phyloP scores from a whole-genome alignment of 2,113 vertebrate genomes.

The Blennius ocellaris region DNA sequence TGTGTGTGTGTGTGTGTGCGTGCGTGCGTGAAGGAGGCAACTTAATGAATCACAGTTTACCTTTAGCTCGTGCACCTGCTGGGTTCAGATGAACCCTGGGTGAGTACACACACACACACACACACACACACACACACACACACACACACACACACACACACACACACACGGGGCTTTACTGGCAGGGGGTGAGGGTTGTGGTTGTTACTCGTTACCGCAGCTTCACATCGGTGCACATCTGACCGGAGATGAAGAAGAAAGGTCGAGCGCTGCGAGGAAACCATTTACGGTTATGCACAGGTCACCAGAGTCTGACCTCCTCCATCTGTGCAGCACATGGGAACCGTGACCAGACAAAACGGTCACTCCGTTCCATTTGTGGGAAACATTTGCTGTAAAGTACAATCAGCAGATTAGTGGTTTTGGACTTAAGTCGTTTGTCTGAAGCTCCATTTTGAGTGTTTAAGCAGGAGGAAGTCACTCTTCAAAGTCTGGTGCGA shows the following conservation, averaged over 20 bases:
- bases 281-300: conserved; percentile 32
- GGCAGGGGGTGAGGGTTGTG: neutral
- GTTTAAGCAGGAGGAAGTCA: no score
- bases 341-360: conserved; percentile 4
- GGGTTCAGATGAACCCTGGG: conserved; percentile 4
- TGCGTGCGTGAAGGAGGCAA: neutral
- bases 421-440: no score
- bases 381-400: neutral
- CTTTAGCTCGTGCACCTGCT: conserved; percentile 29
- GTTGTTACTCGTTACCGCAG: conserved; percentile 58
- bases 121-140: conserved; percentile 18
- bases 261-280: conserved; percentile 12
- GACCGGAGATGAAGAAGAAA: conserved; percentile 39
- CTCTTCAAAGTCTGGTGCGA: no score
- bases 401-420: neutral
- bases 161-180: conserved; percentile 10
- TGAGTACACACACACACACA: conserved; percentile 10
- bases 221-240: conserved; percentile 51
- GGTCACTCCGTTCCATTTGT: neutral
- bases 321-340: conserved; percentile 15
- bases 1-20: no score
- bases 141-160: conserved; percentile 4
- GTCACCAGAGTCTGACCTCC: conserved; percentile 35
- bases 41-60: conserved; percentile 54
- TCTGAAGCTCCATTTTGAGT: no score